A percentile compares a stretch with the other conserved stretches of the same genome.
Evolutionary conservation across 2,113 vertebrate genomes (phyloP).

Genomic region (Phyllostomus discolor): DNA sequence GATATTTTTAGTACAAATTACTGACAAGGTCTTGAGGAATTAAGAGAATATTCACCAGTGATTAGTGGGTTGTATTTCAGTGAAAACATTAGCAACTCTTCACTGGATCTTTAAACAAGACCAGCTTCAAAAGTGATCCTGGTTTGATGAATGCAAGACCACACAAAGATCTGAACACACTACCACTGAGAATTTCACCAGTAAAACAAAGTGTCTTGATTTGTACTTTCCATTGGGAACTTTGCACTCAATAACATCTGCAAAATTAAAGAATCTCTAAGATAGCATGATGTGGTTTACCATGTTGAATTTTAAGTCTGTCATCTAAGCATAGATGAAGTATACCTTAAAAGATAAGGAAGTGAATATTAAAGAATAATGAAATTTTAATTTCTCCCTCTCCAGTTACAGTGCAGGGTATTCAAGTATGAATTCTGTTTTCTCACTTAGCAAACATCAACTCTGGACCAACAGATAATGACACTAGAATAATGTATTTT

Average conservation of each 20-base stretch:
- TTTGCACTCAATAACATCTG: conserved; percentile 70
- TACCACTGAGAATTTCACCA: conserved; percentile 28
- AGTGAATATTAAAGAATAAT: conserved; percentile 49
- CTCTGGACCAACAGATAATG: conserved; percentile 62
- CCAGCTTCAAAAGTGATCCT: conserved; percentile 65
- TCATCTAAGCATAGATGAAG: background rate
- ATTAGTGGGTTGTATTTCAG: conserved; percentile 52
- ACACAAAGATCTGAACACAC: conserved; percentile 62
- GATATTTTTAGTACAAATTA: conserved; percentile 44
- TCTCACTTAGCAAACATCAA: conserved; percentile 67
- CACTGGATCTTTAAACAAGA: conserved; percentile 59
- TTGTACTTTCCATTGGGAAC: conserved; percentile 72
- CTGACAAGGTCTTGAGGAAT: conserved; percentile 46
- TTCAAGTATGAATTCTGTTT: conserved; percentile 62
- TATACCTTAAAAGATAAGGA: conserved; percentile 61
- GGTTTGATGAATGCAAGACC: conserved; percentile 67
- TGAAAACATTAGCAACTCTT: conserved; percentile 65
- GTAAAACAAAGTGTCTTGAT: conserved; percentile 60
- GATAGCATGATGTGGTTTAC: conserved; percentile 62
- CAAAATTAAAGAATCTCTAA: conserved; percentile 75
- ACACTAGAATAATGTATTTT: conserved; percentile 43
- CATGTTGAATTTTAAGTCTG: conserved; percentile 74
- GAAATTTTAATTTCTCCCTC: conserved; percentile 48
- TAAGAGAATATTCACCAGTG: conserved; percentile 48
- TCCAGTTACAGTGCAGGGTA: conserved; percentile 54